Evolutionary conservation across 2,797 vertebrate genomes (phyloP).

Genomic region (Agapornis canus): DNA sequence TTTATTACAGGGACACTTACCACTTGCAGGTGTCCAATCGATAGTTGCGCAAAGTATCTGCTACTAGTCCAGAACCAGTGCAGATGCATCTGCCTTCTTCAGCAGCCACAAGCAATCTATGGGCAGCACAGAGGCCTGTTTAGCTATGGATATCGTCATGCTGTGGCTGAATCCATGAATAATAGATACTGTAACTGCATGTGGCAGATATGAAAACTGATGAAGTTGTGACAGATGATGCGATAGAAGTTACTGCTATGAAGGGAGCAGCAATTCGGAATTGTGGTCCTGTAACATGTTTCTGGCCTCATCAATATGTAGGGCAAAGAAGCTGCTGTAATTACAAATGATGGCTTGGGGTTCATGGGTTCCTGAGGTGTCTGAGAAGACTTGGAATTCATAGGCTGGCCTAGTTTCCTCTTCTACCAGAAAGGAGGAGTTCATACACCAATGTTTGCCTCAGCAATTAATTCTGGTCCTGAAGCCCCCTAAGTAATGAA

Average conservation of each 20-base stretch:
- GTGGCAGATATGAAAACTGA: slow-evolving; percentile 13
- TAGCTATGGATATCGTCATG: rapidly evolving
- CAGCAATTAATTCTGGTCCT: background rate
- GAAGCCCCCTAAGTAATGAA: background rate
- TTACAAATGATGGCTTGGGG: background rate
- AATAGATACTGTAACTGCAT: background rate
- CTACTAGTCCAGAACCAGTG: background rate
- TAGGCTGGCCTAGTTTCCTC: background rate
- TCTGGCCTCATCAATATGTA: background rate
- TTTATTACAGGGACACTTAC: background rate
- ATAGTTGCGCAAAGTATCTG: rapidly evolving
- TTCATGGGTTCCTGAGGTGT: background rate
- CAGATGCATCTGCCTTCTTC: rapidly evolving
- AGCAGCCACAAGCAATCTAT: background rate
- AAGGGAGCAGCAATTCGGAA: background rate
- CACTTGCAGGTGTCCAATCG: rapidly evolving
- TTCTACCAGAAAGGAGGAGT: background rate
- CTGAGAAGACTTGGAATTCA: background rate
- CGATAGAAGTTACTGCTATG: background rate
- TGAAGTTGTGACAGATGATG: background rate
- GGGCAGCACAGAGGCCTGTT: background rate
- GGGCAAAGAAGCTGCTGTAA: background rate
- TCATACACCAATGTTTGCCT: background rate
- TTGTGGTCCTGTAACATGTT: background rate
- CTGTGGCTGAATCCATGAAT: background rate